phyloP scores from a whole-genome alignment of 2,888 invertebrate species.

The Sminthurides aquaticus region DNA sequence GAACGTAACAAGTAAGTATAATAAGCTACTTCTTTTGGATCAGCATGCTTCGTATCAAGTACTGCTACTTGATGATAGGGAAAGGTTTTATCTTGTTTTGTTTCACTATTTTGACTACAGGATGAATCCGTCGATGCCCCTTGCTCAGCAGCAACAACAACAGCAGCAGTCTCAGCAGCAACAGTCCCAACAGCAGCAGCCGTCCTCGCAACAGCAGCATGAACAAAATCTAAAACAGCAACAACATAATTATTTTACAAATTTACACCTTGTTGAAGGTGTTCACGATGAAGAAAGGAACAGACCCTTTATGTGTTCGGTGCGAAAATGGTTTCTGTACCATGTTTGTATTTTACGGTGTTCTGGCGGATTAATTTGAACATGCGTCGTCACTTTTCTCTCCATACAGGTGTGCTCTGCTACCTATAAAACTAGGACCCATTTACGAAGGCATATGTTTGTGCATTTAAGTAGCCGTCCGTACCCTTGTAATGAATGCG shows the following conservation, averaged over 20 bases:
- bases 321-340: neutral
- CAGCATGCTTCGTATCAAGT: too few relatives aligned
- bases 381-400: too few relatives aligned
- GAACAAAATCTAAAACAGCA: conserved; percentile 1
- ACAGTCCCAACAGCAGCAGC: conserved; percentile 9
- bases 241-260: conserved; percentile 7
- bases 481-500: conserved; percentile 36
- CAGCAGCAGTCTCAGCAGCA: conserved; percentile 16
- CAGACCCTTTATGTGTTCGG: conserved; percentile 16
- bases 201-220: conserved; percentile 6
- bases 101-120: neutral
- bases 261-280: conserved; percentile 17
- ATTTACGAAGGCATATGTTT: conserved; percentile 38
- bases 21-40: too few relatives aligned
- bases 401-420: conserved; percentile 29
- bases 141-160: conserved; percentile 5
- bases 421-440: conserved; percentile 38
- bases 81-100: neutral
- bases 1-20: too few relatives aligned
- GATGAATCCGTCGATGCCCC: conserved; percentile 14
- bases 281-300: conserved; percentile 11
- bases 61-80: neutral
- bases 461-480: conserved; percentile 34
- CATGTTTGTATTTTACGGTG: too few relatives aligned
- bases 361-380: too few relatives aligned